phyloP scores from a whole-genome alignment of 2,888 invertebrate species.

The Volucella zonaria region DNA sequence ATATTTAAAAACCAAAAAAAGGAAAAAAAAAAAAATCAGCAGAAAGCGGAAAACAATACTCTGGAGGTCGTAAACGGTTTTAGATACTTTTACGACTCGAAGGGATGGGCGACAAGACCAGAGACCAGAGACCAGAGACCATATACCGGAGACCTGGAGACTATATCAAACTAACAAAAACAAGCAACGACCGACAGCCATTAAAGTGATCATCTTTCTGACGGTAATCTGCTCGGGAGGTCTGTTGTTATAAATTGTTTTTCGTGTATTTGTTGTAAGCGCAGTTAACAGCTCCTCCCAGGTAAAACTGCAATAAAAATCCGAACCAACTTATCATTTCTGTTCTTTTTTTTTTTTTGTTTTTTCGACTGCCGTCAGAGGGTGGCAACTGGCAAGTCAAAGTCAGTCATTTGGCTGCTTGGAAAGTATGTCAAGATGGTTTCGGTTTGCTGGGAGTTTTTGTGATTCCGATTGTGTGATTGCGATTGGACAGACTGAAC shows the following conservation, averaged over 20 bases:
- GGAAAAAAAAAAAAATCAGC: slow-evolving; percentile 36
- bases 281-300: slow-evolving; percentile 64
- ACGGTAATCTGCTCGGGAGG: slow-evolving; percentile 57
- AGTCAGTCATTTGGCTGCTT: neutral
- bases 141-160: neutral
- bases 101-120: slow-evolving; percentile 38
- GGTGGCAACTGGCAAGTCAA: neutral
- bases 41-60: slow-evolving; percentile 39
- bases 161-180: neutral
- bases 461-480: neutral
- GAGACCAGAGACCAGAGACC: neutral
- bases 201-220: slow-evolving; percentile 65
- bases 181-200: slow-evolving; percentile 28
- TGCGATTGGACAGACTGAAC: slow-evolving; percentile 21
- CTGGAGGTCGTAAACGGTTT: slow-evolving; percentile 67
- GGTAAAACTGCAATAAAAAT: slow-evolving; percentile 55
- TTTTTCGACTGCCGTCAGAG: slow-evolving; percentile 5
- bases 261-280: slow-evolving; percentile 42
- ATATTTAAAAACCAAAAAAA: slow-evolving; percentile 30
- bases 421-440: slow-evolving; percentile 40
- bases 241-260: slow-evolving; percentile 55
- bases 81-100: slow-evolving; percentile 56
- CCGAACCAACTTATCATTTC: slow-evolving; percentile 6
- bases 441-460: slow-evolving; percentile 1
- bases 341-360: too few relatives aligned